These are phyloP conservation scores for Tautogolabrus adspersus DNA, from an alignment of 2,113 vertebrate genomes.

Conservation along the genomic window DNA sequence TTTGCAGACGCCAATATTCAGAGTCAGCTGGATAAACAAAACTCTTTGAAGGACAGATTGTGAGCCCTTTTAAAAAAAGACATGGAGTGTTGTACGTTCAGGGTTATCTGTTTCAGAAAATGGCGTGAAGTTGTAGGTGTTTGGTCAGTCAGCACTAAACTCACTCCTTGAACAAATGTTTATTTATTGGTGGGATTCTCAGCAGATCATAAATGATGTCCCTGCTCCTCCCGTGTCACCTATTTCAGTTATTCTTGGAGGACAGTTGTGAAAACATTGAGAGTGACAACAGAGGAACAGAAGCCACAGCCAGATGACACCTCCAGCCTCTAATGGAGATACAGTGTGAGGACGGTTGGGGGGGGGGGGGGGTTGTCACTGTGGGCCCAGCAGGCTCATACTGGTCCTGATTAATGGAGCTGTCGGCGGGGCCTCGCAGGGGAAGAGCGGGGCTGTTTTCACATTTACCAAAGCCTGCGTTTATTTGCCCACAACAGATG, in stretches of 20 bases:
- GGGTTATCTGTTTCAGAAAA: neutral
- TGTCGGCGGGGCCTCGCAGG: slow-evolving; percentile 63
- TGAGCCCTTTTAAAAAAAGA: too few species aligned
- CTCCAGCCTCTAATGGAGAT: slow-evolving; percentile 72
- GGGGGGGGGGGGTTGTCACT: slow-evolving; percentile 57
- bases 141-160: neutral
- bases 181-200: slow-evolving; percentile 56
- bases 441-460: slow-evolving; percentile 50
- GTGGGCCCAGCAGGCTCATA: slow-evolving; percentile 71
- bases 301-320: slow-evolving; percentile 60
- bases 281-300: slow-evolving; percentile 53
- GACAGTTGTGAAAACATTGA: slow-evolving; percentile 78
- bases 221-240: slow-evolving; percentile 34
- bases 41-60: too few species aligned
- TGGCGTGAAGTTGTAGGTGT: neutral
- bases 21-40: too few species aligned
- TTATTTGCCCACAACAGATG: slow-evolving; percentile 79
- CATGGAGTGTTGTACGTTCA: neutral
- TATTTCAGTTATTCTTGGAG: slow-evolving; percentile 59
- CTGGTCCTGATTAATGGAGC: slow-evolving; percentile 78
- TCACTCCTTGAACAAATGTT: slow-evolving; percentile 58
- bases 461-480: slow-evolving; percentile 51
- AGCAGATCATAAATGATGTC: slow-evolving; percentile 45
- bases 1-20: too few species aligned
- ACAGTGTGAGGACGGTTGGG: slow-evolving; percentile 55